These are phyloP conservation scores for Chamaea fasciata DNA, from an alignment of 2,113 vertebrate genomes.

Conservation along the genomic window DNA sequence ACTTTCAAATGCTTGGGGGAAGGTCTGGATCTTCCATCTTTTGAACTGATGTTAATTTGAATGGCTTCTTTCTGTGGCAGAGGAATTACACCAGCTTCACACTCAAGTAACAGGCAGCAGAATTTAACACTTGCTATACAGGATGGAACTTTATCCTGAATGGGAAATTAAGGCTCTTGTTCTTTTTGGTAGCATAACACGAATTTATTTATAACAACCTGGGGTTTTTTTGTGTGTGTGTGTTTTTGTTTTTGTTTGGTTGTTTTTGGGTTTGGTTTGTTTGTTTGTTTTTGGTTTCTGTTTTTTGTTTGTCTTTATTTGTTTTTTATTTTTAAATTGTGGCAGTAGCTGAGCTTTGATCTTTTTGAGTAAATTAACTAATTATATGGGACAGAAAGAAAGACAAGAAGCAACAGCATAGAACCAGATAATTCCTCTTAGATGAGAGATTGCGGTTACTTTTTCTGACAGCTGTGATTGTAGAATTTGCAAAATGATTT, in stretches of 20 bases:
- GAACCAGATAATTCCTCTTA: background rate
- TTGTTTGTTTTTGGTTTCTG: no score
- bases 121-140: background rate
- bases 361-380: constrained; percentile 31
- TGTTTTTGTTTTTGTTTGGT: no score
- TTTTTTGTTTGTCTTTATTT: background rate
- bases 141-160: background rate
- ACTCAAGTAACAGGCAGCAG: background rate
- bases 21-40: background rate
- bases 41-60: background rate
- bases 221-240: no score
- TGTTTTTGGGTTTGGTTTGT: no score
- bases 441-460: background rate
- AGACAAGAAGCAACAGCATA: background rate
- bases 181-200: background rate
- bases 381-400: background rate
- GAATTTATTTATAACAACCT: background rate
- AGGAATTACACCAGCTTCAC: constrained; percentile 1
- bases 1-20: background rate
- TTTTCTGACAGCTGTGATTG: constrained; percentile 50
- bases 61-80: background rate
- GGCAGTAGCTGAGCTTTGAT: background rate
- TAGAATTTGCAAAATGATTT: constrained; percentile 39
- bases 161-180: background rate
- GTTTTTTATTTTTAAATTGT: background rate